Conservation (phyloP, 2,113 vertebrate genomes). For the Budorcas taxicolor region DNA sequence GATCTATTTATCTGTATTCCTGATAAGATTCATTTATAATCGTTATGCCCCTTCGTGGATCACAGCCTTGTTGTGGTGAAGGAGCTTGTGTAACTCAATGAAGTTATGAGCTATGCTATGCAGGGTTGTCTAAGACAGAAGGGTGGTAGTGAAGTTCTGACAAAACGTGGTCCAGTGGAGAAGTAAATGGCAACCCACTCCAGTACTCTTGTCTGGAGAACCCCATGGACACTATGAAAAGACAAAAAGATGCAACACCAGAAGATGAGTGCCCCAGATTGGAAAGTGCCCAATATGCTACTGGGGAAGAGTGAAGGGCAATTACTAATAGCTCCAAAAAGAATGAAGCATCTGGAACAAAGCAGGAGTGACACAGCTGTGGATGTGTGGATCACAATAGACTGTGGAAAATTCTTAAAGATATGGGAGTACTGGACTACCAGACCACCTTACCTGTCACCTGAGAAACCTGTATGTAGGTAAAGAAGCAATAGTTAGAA, state of each 20-base stretch:
- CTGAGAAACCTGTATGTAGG: not conserved
- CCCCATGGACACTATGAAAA: not conserved
- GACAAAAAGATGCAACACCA: not conserved
- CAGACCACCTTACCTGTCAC: not conserved
- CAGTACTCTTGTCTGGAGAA: not conserved
- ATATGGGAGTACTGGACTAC: not conserved
- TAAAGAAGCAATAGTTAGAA: not conserved
- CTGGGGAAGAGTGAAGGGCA: not conserved
- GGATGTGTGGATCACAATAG: not conserved
- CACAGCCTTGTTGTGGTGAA: not conserved
- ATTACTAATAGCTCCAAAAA: not conserved
- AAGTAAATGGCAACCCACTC: not conserved
- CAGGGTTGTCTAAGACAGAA: not conserved
- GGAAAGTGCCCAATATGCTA: not conserved
- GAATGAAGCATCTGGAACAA: not conserved
- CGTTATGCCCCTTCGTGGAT: not conserved
- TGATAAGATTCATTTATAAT: not conserved
- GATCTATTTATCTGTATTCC: not conserved
- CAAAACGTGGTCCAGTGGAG: not conserved
- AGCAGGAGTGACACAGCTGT: not conserved
- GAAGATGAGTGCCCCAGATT: not conserved
- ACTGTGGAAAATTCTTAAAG: not conserved
- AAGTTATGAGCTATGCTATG: not conserved
- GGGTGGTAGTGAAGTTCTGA: not conserved
- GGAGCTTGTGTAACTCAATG: not conserved